Base-by-base conservation (phyloP, 2,797 vertebrate species). In the Neomorphus geoffroyi region DNA sequence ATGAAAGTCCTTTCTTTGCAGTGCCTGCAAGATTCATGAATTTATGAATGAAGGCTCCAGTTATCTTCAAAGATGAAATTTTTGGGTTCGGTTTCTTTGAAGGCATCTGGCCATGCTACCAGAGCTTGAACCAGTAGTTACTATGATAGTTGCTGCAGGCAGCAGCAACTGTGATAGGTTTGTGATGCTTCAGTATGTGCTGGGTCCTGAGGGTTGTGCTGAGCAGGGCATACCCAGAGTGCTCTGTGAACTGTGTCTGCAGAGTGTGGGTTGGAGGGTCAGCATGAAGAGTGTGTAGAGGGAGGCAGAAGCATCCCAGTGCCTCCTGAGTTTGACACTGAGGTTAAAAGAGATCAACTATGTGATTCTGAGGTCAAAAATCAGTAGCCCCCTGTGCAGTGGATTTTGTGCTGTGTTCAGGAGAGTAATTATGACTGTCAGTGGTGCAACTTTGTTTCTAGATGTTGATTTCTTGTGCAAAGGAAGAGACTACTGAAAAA, bases 331-430 rank as follows among this genome's bases (percentile, higher is more conserved):
- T 56, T 50, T 37, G 57, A n/a, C 45, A 6, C n/a, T 30, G 67
- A 80, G 56, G n/a, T 48, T 57, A 43, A 88, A 69, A 92, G 66
- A 45, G 66, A 15, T 51, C 74, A 41, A 1, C 3, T 5, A 7
- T 58, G 45, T 14, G 30, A 19, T 53, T 57, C 50, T 32, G 3
- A 64, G 70, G 46, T 88, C 80, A 93, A 91, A 94, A 95, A 61
- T 39, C 37, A 1, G 46, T 32, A 56, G 67, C 67, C 28, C 15
- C n/a, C 17, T 37, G 46, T 28, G 80, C 60, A 12, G 23, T 71
- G 33, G 28, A 9, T 77, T 66, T 65, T 61, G 65, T 58, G n/a
- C 56, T 65, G 39, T 58, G 2, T 32, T 51, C 37, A 13, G 64
- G 22, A 6, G 14, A 3, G 22, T 33, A 10, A 30, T 62, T 46